These are phyloP conservation scores for Phalacrocorax brasilianus DNA, from an alignment of 2,113 vertebrate species.

Conservation along the genomic window DNA sequence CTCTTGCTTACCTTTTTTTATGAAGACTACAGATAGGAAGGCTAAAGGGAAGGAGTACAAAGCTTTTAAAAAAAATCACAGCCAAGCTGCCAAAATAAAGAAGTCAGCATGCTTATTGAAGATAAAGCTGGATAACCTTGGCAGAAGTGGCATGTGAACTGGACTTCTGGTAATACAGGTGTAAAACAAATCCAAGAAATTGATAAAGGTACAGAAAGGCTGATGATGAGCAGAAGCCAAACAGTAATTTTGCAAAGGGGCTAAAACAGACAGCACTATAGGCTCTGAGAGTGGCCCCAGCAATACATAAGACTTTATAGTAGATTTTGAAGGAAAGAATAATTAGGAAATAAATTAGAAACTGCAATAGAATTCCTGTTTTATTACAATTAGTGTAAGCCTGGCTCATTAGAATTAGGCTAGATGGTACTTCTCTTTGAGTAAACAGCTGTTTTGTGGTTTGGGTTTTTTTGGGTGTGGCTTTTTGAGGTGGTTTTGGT, in stretches of 20 bases:
- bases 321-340: not conserved
- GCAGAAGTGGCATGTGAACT: not conserved
- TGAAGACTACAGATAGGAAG: not conserved
- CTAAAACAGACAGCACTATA: not conserved
- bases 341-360: not conserved
- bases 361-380: not conserved
- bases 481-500: not conserved
- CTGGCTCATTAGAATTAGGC: not conserved
- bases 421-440: not conserved
- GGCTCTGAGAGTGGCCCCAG: not conserved
- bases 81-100: not conserved
- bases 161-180: not conserved
- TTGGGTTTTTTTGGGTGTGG: not conserved
- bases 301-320: not conserved
- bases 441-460: not conserved
- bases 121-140: not conserved
- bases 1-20: not conserved
- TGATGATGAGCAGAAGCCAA: not conserved
- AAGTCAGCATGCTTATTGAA: not conserved
- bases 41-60: not conserved
- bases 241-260: not conserved
- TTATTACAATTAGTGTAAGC: not conserved
- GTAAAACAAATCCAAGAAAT: not conserved
- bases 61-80: not conserved
- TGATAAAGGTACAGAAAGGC: not conserved